Evolutionary conservation across 2,888 invertebrate genomes (phyloP), one percentile per base, ranked within the genome.

Genomic region (Hyposoter dolosus): DNA sequence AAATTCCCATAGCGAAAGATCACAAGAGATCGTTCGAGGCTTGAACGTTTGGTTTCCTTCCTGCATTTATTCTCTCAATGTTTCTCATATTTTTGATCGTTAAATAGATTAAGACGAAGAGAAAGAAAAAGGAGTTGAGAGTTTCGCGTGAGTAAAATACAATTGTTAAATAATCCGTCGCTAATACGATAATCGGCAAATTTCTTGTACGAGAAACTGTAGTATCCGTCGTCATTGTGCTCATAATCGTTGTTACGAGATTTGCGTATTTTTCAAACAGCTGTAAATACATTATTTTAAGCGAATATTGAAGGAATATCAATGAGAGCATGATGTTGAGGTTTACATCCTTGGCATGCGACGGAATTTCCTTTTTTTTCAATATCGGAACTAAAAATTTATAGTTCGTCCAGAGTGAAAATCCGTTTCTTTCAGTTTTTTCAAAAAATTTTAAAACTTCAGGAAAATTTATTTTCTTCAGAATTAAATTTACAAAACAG

Each of bases 161-260:
- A 56, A 56, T 72, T 72, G 56, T 81, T 74, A 56, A 82, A 76
- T 76, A 72, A 83, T 81, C 83, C 76, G 85, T 83, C 80, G 80
- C 68, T 83, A 75, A 68, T 80, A 28, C 76, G 50, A 69, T 40
- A 23, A 71, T 65, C 28, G 28, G 50, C 50, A 15, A 32, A 80
- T 15, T 72, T 63, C 56, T 28, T 65, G 50, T 60, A 71, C 56
- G 23, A 74, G 47, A 35, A 74, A 43, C 47, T 66, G 71, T 68
- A 76, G 71, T 66, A 71, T 82, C 50, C 53, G 40, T 82, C 53
- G 69, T 68, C n/a, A 78, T 35, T 6, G 35, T 45, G 15, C 56
- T 79, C 69, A 50, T 69, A 28, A 74, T 79, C 53, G 12, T 56
- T 12, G 69, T 63, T 65, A 75, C 69, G 53, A 78, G 56, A 71